Evolutionary conservation across 2,797 vertebrate genomes (phyloP).

Genomic region (Clarias platycephalus): DNA sequence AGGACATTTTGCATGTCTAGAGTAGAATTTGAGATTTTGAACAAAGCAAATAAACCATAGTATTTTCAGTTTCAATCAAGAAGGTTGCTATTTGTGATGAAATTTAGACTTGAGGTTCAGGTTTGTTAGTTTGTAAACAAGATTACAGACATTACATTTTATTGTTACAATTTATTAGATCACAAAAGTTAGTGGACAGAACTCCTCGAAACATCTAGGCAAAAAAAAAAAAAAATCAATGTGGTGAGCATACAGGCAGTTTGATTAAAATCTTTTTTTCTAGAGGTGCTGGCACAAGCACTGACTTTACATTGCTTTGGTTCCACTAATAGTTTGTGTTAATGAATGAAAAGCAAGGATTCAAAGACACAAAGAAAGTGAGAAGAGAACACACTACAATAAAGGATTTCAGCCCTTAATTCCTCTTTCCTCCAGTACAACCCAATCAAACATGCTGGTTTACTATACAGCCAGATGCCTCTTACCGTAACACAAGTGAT

Average conservation of each 20-base stretch:
- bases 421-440: background rate
- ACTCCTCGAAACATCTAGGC: background rate
- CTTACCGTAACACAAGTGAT: background rate
- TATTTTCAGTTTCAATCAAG: background rate
- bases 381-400: background rate
- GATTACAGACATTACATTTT: background rate
- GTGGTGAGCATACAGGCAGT: background rate
- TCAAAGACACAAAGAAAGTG: background rate
- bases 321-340: background rate
- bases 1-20: background rate
- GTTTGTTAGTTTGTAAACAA: background rate
- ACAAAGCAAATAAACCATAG: background rate
- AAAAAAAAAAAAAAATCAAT: background rate
- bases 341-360: background rate
- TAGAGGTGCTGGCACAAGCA: background rate
- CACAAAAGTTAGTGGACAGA: background rate
- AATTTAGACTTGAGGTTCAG: background rate
- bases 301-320: background rate
- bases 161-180: background rate
- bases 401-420: background rate
- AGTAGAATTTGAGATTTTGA: background rate
- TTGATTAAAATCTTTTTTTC: background rate
- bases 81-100: background rate
- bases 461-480: conserved; percentile 1
- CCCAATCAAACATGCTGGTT: background rate